Conservation (phyloP, 2,888 invertebrate genomes). For the Glomeris marginata region DNA sequence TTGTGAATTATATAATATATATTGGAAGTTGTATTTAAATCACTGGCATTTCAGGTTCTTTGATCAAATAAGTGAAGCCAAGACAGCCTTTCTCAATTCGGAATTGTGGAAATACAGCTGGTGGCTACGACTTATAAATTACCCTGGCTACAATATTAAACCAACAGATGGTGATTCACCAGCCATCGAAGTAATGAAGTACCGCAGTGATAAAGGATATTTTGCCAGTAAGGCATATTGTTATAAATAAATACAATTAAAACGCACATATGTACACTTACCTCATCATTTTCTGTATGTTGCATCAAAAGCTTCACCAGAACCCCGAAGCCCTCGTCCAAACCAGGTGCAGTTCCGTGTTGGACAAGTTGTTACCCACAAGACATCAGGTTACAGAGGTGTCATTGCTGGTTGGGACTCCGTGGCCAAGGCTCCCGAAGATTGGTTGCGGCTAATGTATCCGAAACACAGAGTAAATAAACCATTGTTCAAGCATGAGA, state of each 20-base stretch:
- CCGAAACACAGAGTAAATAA: no score
- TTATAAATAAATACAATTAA: no score
- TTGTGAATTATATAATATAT: no score
- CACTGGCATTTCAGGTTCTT: not conserved
- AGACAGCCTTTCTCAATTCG: not conserved
- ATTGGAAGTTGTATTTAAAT: no score
- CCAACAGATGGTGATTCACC: slow-evolving; percentile 28
- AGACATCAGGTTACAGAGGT: slow-evolving; percentile 33
- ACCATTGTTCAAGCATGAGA: no score
- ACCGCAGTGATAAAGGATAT: slow-evolving; percentile 27
- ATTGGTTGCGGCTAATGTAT: slow-evolving; percentile 32
- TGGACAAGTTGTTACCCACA: slow-evolving; percentile 39
- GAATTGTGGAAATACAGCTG: slow-evolving; percentile 4
- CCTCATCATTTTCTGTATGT: no score
- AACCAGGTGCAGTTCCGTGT: slow-evolving; percentile 33
- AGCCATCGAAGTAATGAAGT: slow-evolving; percentile 31
- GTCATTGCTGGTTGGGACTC: slow-evolving; percentile 37
- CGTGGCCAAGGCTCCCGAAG: slow-evolving; percentile 33
- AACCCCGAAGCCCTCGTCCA: slow-evolving; percentile 30
- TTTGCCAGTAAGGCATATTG: slow-evolving; percentile 24
- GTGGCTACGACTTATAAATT: not conserved
- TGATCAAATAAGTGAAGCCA: not conserved
- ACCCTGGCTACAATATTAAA: not conserved
- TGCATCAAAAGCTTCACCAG: slow-evolving; percentile 22
- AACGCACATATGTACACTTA: no score